Evolutionary conservation across 2,113 vertebrate genomes (phyloP), one percentile per base, ranked within the genome.

Genomic region (Ceuthmochares aereus): DNA sequence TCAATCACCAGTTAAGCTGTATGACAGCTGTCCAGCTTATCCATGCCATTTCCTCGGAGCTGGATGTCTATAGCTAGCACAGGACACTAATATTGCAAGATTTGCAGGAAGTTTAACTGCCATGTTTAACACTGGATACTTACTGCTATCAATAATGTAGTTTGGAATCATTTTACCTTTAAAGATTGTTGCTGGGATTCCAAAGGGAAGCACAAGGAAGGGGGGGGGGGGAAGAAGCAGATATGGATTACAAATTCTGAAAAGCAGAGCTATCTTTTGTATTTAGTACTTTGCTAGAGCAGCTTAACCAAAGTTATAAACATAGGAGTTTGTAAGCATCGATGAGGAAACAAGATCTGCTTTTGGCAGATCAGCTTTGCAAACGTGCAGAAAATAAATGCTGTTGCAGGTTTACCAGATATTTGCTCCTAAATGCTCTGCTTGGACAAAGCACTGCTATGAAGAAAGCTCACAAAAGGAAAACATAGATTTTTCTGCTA

Each of bases 131-230:
- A 85, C 18, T 49, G 95, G 93, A 97, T 98, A 99, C 98, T 99
- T 99, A 99, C 98, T 99, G 98, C 98, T 98, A 96, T 98, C 98
- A 98, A 98, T 97, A 98, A 99, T 98, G 98, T 98, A 98, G 98
- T 98, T 98, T 97, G 98, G 98, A 96, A 98, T 98, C 97, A 96
- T 98, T 98, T 99, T 98, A 98, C 98, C 99, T 98, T 99, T 99
- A 98, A 99, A 99, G 97, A 99, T 98, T 97, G 98, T 98, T 96
- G 98, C 99, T 99, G 98, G 96, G 95, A 98, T 98, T 98, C 98
- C 98, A 96, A 95, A 96, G 2, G 96, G 87, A 95, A 98, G 98
- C 98, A 98, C 22, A 9, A 96, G 95, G 89, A 66, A 87, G 84
- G 91, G 83, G 74, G 62, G 84, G 91, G 83, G 74, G 62, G 93